Conservation (phyloP, 2,888 invertebrate species). For the Deilephila porcellus region DNA sequence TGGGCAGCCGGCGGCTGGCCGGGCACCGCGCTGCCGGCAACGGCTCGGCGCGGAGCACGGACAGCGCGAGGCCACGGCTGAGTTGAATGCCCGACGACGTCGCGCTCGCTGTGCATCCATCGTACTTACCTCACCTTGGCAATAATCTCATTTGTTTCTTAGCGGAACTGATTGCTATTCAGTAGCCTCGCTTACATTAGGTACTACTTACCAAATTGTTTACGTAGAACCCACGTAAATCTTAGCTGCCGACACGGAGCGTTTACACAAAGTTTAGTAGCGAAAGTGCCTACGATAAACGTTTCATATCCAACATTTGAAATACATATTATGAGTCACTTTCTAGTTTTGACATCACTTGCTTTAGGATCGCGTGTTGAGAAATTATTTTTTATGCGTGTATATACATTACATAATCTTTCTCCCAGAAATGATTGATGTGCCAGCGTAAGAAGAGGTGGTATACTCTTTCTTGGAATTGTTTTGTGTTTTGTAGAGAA, state of each 20-base stretch:
- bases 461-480: background rate
- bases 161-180: constrained; percentile 66
- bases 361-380: background rate
- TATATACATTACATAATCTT: constrained; percentile 6
- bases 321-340: constrained; percentile 29
- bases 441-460: background rate
- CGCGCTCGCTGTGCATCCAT: constrained; percentile 66
- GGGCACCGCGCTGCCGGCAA: constrained; percentile 35
- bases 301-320: constrained; percentile 9
- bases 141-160: constrained; percentile 74
- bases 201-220: constrained; percentile 28
- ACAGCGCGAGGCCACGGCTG: constrained; percentile 61
- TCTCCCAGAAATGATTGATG: background rate
- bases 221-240: constrained; percentile 6
- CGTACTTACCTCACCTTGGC: constrained; percentile 75
- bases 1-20: background rate
- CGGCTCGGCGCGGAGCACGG: constrained; percentile 51
- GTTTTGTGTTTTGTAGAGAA: background rate
- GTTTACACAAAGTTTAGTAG: background rate
- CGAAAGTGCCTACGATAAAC: background rate
- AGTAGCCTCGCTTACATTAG: constrained; percentile 50
- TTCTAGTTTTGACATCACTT: constrained; percentile 34
- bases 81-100: constrained; percentile 77
- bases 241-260: constrained; percentile 5
- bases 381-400: background rate